Percentiles rank a stretch among this genome's conserved stretches.
Evolutionary conservation across 2,113 vertebrate genomes (phyloP).

Genomic region (Eulemur rufifrons): DNA sequence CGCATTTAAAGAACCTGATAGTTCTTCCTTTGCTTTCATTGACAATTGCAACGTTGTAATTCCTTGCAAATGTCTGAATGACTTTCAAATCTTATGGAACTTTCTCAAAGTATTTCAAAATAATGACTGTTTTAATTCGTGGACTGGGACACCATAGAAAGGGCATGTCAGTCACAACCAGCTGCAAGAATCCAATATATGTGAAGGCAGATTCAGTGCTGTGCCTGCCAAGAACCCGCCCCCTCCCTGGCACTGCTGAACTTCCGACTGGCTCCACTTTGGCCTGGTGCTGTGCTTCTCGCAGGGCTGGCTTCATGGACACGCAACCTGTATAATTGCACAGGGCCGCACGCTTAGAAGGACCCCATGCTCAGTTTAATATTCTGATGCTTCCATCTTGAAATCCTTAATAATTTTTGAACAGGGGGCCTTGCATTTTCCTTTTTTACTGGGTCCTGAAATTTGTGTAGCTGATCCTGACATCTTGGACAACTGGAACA

Average conservation of each 20-base stretch:
- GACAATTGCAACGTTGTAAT: neutral
- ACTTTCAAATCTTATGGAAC: neutral
- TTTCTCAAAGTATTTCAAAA: neutral
- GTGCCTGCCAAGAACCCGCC: neutral
- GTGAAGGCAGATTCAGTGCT: neutral
- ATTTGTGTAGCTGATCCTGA: neutral
- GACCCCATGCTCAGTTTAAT: neutral
- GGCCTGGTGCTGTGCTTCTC: neutral
- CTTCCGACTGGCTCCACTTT: neutral
- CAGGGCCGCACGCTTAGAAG: neutral
- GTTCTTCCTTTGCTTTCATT: constrained; percentile 4
- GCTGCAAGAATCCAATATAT: neutral
- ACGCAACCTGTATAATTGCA: neutral
- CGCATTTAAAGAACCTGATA: neutral
- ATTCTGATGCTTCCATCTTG: neutral
- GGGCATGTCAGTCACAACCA: neutral
- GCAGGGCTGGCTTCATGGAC: neutral
- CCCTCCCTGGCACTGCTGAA: too few relatives aligned
- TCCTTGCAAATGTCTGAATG: neutral
- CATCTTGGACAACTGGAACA: neutral
- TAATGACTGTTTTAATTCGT: neutral
- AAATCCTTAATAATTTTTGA: neutral
- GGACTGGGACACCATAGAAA: neutral
- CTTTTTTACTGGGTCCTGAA: neutral
- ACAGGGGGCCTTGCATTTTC: neutral